Evolutionary conservation across 2,113 vertebrate species (phyloP), one percentile per base, ranked within the genome.

Genomic region (Halichoeres trimaculatus): DNA sequence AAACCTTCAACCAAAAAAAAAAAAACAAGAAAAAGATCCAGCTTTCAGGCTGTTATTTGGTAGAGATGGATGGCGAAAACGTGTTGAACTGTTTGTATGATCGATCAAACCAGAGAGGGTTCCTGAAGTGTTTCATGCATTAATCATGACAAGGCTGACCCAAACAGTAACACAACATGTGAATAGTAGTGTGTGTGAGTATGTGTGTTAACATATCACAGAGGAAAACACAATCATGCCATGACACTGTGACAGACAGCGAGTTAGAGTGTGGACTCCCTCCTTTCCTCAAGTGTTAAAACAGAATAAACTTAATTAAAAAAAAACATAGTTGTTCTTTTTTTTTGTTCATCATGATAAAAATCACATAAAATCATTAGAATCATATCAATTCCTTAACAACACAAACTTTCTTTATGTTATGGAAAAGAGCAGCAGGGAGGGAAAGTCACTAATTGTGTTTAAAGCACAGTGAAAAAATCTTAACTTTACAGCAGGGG

Each of bases 181-280:
- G 75, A 67, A 78, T 62, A 11, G 10, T 26, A 50, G 47, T 58
- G 50, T 70, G 66, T 36, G 50, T 75, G 69, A 41, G 14, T 53
- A 41, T 13, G 57, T 60, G 78, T 57, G 87, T 89, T 24, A 85
- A 89, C 75, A 81, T 88, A 90, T 89, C 85, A 91, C 86, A 90
- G 77, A 90, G 84, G 80, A 89, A 86, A 91, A 91, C 88, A 86
- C 82, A 85, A 90, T 89, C 92, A 94, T 94, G 93, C 93, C 70
- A 69, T 90, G 87, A 93, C 82, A 78, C 78, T 73, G 59, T 59
- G 70, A 93, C 85, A 82, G 61, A 91, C 82, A 81, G 72, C 63
- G 89, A 86, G 82, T 68, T 81, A 87, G 87, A 75, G 61, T 74
- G 81, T 84, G 68, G 61, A 85, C 74, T 57, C 78, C 83, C 68